Evolutionary conservation across 2,113 vertebrate species (phyloP), one percentile per base, ranked within the genome.

Genomic region (Oryzias celebensis): DNA sequence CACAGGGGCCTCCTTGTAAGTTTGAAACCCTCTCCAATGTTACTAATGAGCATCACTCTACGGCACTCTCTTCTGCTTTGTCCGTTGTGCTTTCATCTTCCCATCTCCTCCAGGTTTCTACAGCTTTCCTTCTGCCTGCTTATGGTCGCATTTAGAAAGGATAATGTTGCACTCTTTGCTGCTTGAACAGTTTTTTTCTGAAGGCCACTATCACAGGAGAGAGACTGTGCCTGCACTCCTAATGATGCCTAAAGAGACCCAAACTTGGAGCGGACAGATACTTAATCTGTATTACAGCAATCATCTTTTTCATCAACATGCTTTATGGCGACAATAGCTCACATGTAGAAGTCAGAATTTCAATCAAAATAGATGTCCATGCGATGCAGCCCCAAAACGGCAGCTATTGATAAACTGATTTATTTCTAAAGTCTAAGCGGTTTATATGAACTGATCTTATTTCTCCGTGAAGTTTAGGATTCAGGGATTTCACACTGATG

Each of bases 181-280:
- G 17, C 26, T 17, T 48, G 48, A 60, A 43, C 13, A 22, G 52
- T 55, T 53, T 60, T 61, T 65, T 75, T 45, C 54, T 64, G 52
- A 73, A 56, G 68, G 59, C 26, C 43, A 49, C 62, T 54, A 55
- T 50, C 67, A 78, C 31, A 42, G 67, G 73, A 68, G 76, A 80
- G 67, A 53, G 31, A 26, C 62, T 64, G 61, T 77, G 52, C 52
- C 66, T 51, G 26, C 45, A 47, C 31, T 75, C 18, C 76, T 83
- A 86, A 88, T 84, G 77, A 88, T 80, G 63, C 68, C 82, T 77
- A 57, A 62, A 58, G 72, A 84, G 77, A 82, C 78, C 52, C 59
- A 18, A 55, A 55, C 50, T 41, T 64, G 71, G 70, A 60, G 68
- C 79, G 49, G 68, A 77, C 76, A 74, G 73, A 65, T 67, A 73